These are phyloP conservation scores for Tokudaia muenninki DNA, from an alignment of 2,797 vertebrate species.

Conservation along the genomic window DNA sequence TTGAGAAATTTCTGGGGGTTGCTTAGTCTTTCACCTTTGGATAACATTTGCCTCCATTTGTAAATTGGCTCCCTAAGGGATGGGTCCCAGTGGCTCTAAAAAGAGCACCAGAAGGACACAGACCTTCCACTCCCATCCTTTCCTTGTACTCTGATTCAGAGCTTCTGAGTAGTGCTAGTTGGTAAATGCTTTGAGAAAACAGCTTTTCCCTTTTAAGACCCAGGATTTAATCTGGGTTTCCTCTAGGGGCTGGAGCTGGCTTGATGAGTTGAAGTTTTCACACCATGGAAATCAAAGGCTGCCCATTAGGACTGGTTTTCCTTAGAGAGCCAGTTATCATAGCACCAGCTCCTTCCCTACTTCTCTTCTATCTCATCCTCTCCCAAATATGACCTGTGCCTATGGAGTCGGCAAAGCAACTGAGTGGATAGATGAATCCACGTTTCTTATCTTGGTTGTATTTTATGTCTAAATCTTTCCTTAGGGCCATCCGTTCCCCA, in stretches of 20 bases:
- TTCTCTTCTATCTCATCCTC: background rate
- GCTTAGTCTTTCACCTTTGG: background rate
- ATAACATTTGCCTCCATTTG: background rate
- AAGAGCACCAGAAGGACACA: background rate
- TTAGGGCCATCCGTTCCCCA: background rate
- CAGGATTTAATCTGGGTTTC: background rate
- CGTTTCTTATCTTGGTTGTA: background rate
- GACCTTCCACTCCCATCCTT: background rate
- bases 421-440: background rate
- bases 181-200: background rate
- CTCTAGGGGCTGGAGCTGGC: background rate
- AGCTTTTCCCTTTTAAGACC: background rate
- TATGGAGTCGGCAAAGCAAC: background rate
- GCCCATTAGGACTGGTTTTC: background rate
- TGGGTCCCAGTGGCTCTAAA: background rate
- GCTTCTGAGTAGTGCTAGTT: background rate
- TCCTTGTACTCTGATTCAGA: background rate
- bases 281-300: background rate
- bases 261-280: background rate
- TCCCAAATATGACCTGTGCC: background rate
- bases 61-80: background rate
- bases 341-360: fast-evolving
- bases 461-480: background rate
- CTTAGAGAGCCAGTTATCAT: background rate
- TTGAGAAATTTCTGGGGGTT: background rate